Percentiles rank a stretch among this genome's conserved stretches.
These are phyloP conservation scores for Nerophis ophidion DNA, from an alignment of 2,113 vertebrate genomes.

Conservation along the genomic window DNA sequence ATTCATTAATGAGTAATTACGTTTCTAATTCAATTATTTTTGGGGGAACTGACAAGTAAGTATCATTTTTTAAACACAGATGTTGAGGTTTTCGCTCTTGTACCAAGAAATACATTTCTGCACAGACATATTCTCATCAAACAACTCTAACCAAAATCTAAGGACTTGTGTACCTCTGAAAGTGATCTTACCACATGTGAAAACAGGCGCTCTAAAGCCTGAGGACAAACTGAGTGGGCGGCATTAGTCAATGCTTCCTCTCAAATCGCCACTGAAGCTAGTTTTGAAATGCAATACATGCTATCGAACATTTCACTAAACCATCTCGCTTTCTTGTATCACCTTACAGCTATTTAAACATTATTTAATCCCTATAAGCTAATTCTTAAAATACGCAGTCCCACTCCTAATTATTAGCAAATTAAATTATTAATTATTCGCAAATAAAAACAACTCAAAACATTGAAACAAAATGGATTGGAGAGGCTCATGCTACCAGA, in stretches of 20 bases:
- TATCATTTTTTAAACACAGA: not conserved
- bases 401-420: too few species aligned
- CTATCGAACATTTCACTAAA: slow-evolving; percentile 8
- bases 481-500: slow-evolving; percentile 9
- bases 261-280: slow-evolving; percentile 25
- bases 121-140: slow-evolving; percentile 4
- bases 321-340: not conserved
- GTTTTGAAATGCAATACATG: slow-evolving; percentile 37
- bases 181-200: slow-evolving; percentile 24
- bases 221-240: slow-evolving; percentile 44
- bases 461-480: not conserved
- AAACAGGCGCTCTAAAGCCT: slow-evolving; percentile 23
- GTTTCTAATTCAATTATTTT: too few species aligned
- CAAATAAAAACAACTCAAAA: too few species aligned
- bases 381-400: too few species aligned
- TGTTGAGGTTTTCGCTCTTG: not conserved
- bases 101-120: not conserved
- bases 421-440: too few species aligned
- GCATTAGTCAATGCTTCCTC: slow-evolving; percentile 38
- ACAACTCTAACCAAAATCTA: slow-evolving; percentile 21
- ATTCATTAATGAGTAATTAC: too few species aligned
- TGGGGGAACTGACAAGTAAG: too few species aligned
- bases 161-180: slow-evolving; percentile 3
- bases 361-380: not conserved
- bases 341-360: not conserved